These are phyloP conservation scores for Eupithecia dodoneata DNA, from an alignment of 2,888 invertebrate genomes.

Conservation along the genomic window DNA sequence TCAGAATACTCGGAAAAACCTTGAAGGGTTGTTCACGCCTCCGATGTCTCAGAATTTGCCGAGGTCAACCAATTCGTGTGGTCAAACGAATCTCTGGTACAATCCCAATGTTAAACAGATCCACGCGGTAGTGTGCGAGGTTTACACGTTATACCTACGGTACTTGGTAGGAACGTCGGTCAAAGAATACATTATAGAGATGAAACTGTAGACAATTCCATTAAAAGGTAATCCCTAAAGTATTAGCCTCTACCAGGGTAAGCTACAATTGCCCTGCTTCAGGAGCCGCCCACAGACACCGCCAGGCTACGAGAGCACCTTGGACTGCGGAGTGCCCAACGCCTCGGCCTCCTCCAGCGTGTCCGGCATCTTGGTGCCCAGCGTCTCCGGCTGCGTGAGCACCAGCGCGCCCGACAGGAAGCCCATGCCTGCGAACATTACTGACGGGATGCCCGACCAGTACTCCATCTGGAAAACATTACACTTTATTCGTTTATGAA, in stretches of 20 bases:
- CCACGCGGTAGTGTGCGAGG: no score
- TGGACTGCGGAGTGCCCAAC: slow-evolving; percentile 56
- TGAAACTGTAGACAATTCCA: neutral
- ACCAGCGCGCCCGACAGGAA: slow-evolving; percentile 81
- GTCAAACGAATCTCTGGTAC: no score
- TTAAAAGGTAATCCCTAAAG: neutral
- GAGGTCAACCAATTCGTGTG: neutral
- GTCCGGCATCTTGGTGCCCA: slow-evolving; percentile 84
- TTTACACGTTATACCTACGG: no score
- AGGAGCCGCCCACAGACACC: neutral
- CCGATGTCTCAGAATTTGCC: neutral
- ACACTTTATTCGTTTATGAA: neutral
- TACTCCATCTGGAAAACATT: slow-evolving; percentile 57
- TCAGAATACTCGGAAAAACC: neutral
- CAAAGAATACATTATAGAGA: no score
- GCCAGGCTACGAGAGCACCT: slow-evolving; percentile 23
- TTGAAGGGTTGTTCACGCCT: neutral
- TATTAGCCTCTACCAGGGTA: neutral
- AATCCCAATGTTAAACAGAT: no score
- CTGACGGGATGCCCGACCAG: slow-evolving; percentile 76
- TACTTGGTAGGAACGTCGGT: no score
- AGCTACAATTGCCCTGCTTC: neutral
- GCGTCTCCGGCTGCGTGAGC: slow-evolving; percentile 86
- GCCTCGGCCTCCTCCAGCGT: slow-evolving; percentile 84
- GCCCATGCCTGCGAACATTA: slow-evolving; percentile 83